Percentiles rank a stretch among this genome's conserved stretches.
These are phyloP conservation scores for Phallusia fumigata DNA, from an alignment of 23 tunicate species.

Conservation along the genomic window DNA sequence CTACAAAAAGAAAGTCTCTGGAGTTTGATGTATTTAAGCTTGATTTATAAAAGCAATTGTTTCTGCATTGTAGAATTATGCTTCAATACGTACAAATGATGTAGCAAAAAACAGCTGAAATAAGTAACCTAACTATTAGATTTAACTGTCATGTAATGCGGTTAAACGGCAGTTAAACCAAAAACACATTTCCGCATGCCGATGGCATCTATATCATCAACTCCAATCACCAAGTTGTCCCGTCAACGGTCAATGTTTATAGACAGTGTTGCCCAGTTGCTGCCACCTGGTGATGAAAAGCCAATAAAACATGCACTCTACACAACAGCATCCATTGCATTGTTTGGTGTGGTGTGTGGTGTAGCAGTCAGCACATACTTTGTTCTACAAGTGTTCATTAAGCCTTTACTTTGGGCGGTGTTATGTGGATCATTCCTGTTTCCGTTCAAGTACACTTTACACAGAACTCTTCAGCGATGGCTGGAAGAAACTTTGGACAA, in stretches of 20 bases:
- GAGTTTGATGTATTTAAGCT: too few species aligned
- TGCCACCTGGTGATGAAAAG: conserved; percentile 81
- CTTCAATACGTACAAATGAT: too few species aligned
- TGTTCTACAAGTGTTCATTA: conserved; percentile 80
- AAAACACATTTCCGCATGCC: not conserved
- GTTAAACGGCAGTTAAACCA: too few species aligned
- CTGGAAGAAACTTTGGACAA: conserved; percentile 41
- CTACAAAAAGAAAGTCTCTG: too few species aligned
- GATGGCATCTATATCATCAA: not conserved
- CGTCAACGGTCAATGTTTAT: conserved; percentile 24
- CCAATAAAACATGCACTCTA: conserved; percentile 80
- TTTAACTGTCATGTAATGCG: too few species aligned
- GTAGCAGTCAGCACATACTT: conserved; percentile 57
- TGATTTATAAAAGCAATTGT: too few species aligned
- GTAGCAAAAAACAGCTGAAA: too few species aligned
- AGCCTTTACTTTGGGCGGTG: conserved; percentile 81
- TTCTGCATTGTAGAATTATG: too few species aligned
- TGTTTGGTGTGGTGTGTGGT: conserved; percentile 33
- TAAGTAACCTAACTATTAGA: too few species aligned
- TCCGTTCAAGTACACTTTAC: conserved; percentile 76
- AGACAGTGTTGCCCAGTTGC: conserved; percentile 58
- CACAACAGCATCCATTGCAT: conserved; percentile 51
- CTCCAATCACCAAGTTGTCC: not conserved
- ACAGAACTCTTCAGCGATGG: conserved; percentile 45
- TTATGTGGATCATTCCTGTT: conserved; percentile 83